phyloP scores from a whole-genome alignment of 2,113 vertebrate genomes.

The Cervus canadensis region DNA sequence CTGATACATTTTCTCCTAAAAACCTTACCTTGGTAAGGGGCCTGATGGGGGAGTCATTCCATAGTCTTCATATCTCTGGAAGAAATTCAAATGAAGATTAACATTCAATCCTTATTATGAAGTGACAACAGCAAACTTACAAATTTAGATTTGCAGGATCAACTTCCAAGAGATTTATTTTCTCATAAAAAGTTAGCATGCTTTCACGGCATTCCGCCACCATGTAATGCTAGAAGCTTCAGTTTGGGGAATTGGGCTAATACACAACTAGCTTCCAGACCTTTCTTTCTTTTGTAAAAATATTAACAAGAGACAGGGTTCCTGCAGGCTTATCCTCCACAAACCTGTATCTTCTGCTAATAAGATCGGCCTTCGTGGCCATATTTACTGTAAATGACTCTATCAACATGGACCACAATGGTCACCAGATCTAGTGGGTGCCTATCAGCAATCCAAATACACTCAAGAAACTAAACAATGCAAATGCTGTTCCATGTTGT shows the following conservation, averaged over 20 bases:
- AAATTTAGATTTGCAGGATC: neutral
- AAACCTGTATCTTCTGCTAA: neutral
- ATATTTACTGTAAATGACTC: neutral
- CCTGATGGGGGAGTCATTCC: constrained; percentile 86
- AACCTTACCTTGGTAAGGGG: constrained; percentile 87
- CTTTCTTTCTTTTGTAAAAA: neutral
- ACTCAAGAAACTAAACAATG: neutral
- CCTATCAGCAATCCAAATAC: neutral
- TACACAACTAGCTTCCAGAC: neutral
- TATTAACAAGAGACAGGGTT: neutral
- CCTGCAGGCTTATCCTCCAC: neutral
- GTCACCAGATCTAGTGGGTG: neutral
- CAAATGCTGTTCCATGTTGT: neutral
- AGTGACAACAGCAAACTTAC: constrained; percentile 36
- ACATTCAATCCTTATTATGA: constrained; percentile 29
- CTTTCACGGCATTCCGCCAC: neutral
- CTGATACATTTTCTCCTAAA: neutral
- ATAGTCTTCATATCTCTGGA: constrained; percentile 91
- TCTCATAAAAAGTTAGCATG: constrained; percentile 38
- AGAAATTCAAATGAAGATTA: constrained; percentile 55
- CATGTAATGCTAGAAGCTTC: neutral
- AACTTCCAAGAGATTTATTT: constrained; percentile 40
- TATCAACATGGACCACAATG: rapidly evolving
- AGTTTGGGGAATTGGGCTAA: neutral
- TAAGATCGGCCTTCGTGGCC: neutral